These are phyloP conservation scores for Eurosta solidaginis DNA, from an alignment of 1,140 invertebrate species.

Conservation along the genomic window DNA sequence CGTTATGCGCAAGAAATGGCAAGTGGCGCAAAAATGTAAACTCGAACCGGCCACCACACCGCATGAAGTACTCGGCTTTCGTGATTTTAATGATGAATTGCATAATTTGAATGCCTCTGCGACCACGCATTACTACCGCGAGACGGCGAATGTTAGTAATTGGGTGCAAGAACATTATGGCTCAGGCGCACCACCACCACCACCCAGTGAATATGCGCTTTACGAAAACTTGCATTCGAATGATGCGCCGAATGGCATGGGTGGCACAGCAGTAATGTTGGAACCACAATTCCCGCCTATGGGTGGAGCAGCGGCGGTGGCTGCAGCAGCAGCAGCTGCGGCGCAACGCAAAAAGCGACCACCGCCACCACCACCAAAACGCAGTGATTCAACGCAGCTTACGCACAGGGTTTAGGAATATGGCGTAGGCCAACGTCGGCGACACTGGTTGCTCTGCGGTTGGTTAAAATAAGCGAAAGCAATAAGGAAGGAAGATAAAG, in stretches of 20 bases:
- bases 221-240: slow-evolving; percentile 57
- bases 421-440: slow-evolving; percentile 9
- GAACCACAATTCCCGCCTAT: slow-evolving; percentile 31
- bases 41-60: slow-evolving; percentile 81
- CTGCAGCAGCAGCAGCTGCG: slow-evolving; percentile 33
- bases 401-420: slow-evolving; percentile 57
- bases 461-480: neutral
- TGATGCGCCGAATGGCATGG: slow-evolving; percentile 40
- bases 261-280: slow-evolving; percentile 19
- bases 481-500: neutral
- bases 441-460: slow-evolving; percentile 20
- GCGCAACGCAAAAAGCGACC: slow-evolving; percentile 65
- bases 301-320: slow-evolving; percentile 32
- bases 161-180: slow-evolving; percentile 91
- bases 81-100: slow-evolving; percentile 66
- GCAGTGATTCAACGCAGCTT: slow-evolving; percentile 78
- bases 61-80: slow-evolving; percentile 87
- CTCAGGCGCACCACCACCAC: slow-evolving; percentile 36
- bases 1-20: slow-evolving; percentile 93
- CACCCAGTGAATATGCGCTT: slow-evolving; percentile 49
- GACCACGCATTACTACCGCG: slow-evolving; percentile 66
- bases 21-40: slow-evolving; percentile 89
- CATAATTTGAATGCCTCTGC: slow-evolving; percentile 49
- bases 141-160: slow-evolving; percentile 82
- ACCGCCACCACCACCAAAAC: slow-evolving; percentile 78